Evolutionary conservation across 2,797 vertebrate genomes (phyloP), one percentile per base, ranked within the genome.

Genomic region (Halcyon leucocephala): DNA sequence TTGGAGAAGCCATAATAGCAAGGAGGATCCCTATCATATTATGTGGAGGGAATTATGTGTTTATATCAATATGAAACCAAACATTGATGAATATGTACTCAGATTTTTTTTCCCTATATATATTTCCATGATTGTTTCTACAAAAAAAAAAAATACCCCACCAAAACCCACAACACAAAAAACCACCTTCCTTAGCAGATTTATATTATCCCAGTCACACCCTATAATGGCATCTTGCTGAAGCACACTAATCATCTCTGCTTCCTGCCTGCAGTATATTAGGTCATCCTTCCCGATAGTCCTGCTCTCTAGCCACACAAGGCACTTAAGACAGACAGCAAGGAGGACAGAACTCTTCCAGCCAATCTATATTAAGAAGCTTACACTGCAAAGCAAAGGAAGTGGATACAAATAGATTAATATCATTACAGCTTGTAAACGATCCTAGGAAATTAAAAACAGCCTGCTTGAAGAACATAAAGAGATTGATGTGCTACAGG

Each of bases 351-450:
- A 87, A 55, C 76, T 51, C 89, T 88, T 54, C 48, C 88, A 82
- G 54, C 35, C 91, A 44, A 55, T 79, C 93, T 93, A 82, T 95
- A 93, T 94, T 94, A 96, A 97, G 96, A 71, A 87, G 51, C 84
- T 88, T 84, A 92, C 55, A 29, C 79, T 57, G 86, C 88, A 88
- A 76, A 95, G 95, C 48, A 93, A 92, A 89, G 84, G 88, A 95
- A 95, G 83, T 51, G 51, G 93, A 93, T 91, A 89, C 72, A 71
- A 81, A 95, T 26, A 91, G 84, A 88, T 92, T 93, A 86, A 91
- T 91, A 85, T 44, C 51, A 55, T 93, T 90, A 89, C 70, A 92
- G 80, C 79, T 78, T 31, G 31, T 80, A 95, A 93, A 89, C 1
- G n/a, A 90, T 44, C 62, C 54, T 61, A 78, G 87, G 84, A 94